Evolutionary conservation across 2,113 vertebrate genomes (phyloP).

Genomic region (Nansenia antarctica): DNA sequence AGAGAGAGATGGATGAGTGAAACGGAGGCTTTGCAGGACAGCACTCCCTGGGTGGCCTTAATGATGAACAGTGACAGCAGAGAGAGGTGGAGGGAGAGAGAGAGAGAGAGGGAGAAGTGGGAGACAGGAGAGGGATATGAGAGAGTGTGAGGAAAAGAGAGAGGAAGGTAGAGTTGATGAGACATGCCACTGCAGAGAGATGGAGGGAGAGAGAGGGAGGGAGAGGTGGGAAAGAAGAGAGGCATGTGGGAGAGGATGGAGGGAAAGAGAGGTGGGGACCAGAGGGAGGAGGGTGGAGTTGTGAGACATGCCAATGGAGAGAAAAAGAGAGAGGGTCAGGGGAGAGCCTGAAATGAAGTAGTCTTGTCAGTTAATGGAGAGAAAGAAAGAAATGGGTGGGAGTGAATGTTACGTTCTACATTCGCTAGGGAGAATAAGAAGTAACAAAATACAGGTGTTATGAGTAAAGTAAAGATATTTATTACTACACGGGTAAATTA

Average conservation of each 20-base stretch:
- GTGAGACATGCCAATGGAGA: background rate
- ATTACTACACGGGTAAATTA: no score
- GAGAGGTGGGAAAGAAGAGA: background rate
- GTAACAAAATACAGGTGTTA: no score
- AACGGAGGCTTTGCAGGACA: background rate
- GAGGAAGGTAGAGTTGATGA: background rate
- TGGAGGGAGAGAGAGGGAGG: background rate
- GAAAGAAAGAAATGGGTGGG: no score
- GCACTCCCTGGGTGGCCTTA: background rate
- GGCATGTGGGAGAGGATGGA: background rate
- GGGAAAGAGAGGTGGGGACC: background rate
- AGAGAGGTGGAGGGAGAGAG: background rate
- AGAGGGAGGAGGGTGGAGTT: background rate
- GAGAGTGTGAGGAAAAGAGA: background rate
- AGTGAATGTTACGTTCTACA: no score
- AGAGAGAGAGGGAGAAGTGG: background rate
- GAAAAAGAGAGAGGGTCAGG: no score
- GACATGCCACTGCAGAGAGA: background rate
- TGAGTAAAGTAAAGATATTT: no score
- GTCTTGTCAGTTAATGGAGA: no score
- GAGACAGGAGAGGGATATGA: background rate
- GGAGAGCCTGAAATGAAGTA: no score
- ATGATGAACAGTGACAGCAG: background rate
- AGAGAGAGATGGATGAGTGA: background rate
- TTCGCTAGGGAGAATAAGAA: no score